Evolutionary conservation across 2,797 vertebrate species (phyloP).

Genomic region (Ceryle rudis): DNA sequence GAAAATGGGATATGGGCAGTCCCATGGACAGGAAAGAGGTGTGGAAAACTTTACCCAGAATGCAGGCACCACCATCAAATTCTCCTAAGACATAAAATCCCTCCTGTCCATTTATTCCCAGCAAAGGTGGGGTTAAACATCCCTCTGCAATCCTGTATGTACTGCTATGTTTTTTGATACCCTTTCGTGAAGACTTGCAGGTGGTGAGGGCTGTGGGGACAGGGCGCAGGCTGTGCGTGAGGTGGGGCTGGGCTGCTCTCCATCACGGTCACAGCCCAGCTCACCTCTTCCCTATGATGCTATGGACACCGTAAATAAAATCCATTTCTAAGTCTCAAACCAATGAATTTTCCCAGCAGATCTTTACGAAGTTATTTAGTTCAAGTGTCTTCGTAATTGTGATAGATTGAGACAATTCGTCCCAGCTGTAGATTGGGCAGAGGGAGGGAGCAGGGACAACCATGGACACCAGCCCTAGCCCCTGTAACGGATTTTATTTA

Average conservation of each 20-base stretch:
- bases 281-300: not conserved
- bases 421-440: constrained; percentile 21
- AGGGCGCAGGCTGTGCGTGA: not conserved
- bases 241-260: not conserved
- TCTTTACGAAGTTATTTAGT: constrained; percentile 69
- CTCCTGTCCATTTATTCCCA: not conserved
- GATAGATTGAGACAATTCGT: constrained; percentile 63
- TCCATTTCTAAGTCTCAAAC: constrained; percentile 49
- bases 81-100: not conserved
- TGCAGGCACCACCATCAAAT: not conserved
- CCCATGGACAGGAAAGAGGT: not conserved
- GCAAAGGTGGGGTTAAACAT: not conserved
- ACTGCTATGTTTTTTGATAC: not conserved
- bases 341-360: constrained; percentile 56
- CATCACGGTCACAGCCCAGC: fast-evolving
- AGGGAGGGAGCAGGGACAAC: not conserved
- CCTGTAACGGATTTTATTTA: constrained; percentile 23
- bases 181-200: not conserved
- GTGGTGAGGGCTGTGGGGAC: not conserved
- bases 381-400: constrained; percentile 69
- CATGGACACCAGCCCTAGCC: not conserved
- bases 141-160: fast-evolving
- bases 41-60: not conserved
- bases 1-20: not conserved
- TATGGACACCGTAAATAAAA: constrained; percentile 56